Conservation (phyloP, 2,797 vertebrate species). For the Atherinosoma microstoma region DNA sequence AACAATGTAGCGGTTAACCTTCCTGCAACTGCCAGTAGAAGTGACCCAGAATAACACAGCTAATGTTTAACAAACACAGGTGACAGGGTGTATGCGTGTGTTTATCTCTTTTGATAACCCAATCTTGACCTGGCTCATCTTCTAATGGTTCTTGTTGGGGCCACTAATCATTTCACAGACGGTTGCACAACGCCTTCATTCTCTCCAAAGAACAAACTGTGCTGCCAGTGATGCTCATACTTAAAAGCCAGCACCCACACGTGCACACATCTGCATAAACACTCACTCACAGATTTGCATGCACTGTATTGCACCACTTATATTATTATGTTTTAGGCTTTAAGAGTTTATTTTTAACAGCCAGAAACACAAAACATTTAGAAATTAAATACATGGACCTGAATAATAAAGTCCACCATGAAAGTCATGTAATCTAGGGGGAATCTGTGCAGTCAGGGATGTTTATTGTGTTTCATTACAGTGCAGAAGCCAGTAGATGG, state of each 20-base stretch:
- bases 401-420: slow-evolving; percentile 19
- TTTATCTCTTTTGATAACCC: slow-evolving; percentile 52
- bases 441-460: slow-evolving; percentile 19
- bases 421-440: slow-evolving; percentile 23
- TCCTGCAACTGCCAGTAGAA: slow-evolving; percentile 40
- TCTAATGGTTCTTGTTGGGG: slow-evolving; percentile 42
- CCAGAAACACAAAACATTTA: slow-evolving; percentile 18
- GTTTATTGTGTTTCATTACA: slow-evolving; percentile 19
- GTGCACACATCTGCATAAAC: background rate
- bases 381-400: slow-evolving; percentile 26
- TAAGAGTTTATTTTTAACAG: slow-evolving; percentile 5
- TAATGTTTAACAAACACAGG: slow-evolving; percentile 65
- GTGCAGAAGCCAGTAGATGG: slow-evolving; percentile 63
- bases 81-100: slow-evolving; percentile 29
- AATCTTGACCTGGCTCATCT: slow-evolving; percentile 53
- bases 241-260: slow-evolving; percentile 32
- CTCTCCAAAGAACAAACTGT: slow-evolving; percentile 64
- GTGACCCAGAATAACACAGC: slow-evolving; percentile 37
- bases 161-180: slow-evolving; percentile 61
- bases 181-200: slow-evolving; percentile 64
- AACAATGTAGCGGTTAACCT: slow-evolving; percentile 46
- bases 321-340: slow-evolving; percentile 26
- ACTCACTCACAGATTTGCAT: background rate
- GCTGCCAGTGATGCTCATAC: slow-evolving; percentile 45
- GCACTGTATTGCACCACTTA: slow-evolving; percentile 7